Evolutionary conservation across 2,888 invertebrate genomes (phyloP).

Genomic region (Eristalinus aeneus): DNA sequence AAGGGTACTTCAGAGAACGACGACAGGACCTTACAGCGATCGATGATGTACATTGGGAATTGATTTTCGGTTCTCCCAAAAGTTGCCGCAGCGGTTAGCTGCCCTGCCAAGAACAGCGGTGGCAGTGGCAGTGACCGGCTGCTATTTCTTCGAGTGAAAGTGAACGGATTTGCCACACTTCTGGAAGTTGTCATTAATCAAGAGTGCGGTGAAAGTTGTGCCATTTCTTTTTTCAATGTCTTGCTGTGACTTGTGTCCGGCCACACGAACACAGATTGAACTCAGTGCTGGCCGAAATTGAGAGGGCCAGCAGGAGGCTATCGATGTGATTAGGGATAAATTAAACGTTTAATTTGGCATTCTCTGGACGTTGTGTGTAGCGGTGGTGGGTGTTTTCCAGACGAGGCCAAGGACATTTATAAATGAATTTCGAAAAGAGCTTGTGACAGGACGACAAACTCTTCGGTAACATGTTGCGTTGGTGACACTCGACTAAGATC

Average conservation of each 20-base stretch:
- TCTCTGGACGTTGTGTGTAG: conserved; percentile 28
- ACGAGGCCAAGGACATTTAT: conserved; percentile 40
- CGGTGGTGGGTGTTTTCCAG: too few species aligned
- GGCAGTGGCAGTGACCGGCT: background rate
- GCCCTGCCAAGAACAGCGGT: background rate
- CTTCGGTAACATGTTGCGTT: conserved; percentile 8
- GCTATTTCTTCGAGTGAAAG: conserved; percentile 55
- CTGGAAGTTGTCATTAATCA: conserved; percentile 67
- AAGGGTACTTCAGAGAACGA: background rate
- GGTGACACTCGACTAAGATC: background rate
- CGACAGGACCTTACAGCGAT: conserved; percentile 11
- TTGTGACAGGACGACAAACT: conserved; percentile 25
- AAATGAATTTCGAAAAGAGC: conserved; percentile 44
- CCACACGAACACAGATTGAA: background rate
- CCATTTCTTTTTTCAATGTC: conserved; percentile 5
- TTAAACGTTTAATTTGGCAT: conserved; percentile 51
- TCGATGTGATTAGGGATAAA: conserved; percentile 52
- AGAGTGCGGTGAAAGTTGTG: conserved; percentile 44
- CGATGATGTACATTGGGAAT: conserved; percentile 54
- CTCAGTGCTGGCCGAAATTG: background rate
- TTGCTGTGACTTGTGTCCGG: conserved; percentile 3
- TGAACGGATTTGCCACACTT: conserved; percentile 64
- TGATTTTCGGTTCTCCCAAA: conserved; percentile 60
- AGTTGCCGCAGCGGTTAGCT: conserved; percentile 36
- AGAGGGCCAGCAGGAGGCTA: background rate